Evolutionary conservation across 1,140 invertebrate genomes (phyloP).

Genomic region (Hypsibius dujardini): DNA sequence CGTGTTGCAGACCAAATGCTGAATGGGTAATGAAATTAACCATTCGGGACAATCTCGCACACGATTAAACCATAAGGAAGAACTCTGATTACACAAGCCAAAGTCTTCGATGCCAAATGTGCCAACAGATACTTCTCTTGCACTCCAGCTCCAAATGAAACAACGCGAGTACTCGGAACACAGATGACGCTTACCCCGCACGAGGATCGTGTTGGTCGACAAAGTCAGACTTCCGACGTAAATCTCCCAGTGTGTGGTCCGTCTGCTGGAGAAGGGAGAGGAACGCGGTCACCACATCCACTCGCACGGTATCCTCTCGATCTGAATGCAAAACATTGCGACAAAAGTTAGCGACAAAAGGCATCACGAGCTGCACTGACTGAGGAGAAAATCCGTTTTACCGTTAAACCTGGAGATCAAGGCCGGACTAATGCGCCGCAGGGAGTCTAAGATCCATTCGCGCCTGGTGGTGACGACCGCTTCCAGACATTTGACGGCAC

Average conservation of each 20-base stretch:
- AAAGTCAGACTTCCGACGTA: not conserved
- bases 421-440: slow-evolving; percentile 65
- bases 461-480: slow-evolving; percentile 76
- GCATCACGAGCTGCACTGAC: not conserved
- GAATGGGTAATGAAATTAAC: not conserved
- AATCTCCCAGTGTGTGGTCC: not conserved
- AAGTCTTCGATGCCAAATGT: slow-evolving; percentile 14
- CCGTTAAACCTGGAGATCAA: slow-evolving; percentile 81
- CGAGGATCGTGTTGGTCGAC: not conserved
- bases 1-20: slow-evolving; percentile 14
- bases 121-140: not conserved
- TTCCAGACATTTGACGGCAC: slow-evolving; percentile 90
- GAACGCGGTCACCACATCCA: slow-evolving; percentile 90
- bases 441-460: slow-evolving; percentile 75
- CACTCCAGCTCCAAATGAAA: too few species aligned
- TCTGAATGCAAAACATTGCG: slow-evolving; percentile 41
- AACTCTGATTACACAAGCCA: slow-evolving; percentile 12
- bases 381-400: slow-evolving; percentile 29
- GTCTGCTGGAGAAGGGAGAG: slow-evolving; percentile 53
- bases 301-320: slow-evolving; percentile 94
- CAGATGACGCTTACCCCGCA: not conserved
- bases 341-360: slow-evolving; percentile 16
- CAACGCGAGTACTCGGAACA: too few species aligned
- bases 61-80: slow-evolving; percentile 19
- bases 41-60: not conserved